Conservation (phyloP, 2,888 invertebrate species). For the Meiosimyza platycephala region DNA sequence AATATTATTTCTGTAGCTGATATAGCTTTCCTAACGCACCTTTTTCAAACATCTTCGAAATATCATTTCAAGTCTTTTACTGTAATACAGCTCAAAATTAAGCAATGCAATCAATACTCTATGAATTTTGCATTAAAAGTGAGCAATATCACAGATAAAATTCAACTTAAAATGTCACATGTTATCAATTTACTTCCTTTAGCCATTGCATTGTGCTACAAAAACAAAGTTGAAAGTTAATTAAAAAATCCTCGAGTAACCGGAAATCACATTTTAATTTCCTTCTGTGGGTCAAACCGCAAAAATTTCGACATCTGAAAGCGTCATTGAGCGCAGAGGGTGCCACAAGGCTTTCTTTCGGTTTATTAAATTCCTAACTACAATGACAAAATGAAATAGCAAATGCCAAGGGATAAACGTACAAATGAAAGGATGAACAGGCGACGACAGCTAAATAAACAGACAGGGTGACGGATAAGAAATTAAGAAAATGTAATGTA, state of each 20-base stretch:
- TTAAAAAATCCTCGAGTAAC: slow-evolving; percentile 24
- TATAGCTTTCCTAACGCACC: too few species aligned
- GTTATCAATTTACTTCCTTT: too few species aligned
- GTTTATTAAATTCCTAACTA: slow-evolving; percentile 14
- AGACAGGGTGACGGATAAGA: slow-evolving; percentile 5
- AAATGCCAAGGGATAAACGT: background rate
- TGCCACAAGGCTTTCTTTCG: background rate
- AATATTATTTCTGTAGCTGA: too few species aligned
- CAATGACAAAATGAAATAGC: background rate
- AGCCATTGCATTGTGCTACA: too few species aligned
- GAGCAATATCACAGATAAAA: too few species aligned
- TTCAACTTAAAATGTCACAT: too few species aligned
- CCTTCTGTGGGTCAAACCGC: slow-evolving; percentile 23
- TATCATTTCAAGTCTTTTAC: too few species aligned
- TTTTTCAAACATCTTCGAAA: too few species aligned
- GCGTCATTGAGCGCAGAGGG: background rate
- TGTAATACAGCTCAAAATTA: too few species aligned
- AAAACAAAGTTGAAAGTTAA: slow-evolving; percentile 34
- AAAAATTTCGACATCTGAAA: slow-evolving; percentile 17
- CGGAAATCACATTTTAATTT: slow-evolving; percentile 35
- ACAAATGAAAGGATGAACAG: background rate
- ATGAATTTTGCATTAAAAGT: too few species aligned
- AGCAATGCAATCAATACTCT: too few species aligned
- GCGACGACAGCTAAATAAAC: background rate
- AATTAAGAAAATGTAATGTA: slow-evolving; percentile 2